Evolutionary conservation across 1,140 invertebrate genomes (phyloP).

Genomic region (Lepidurus apus): DNA sequence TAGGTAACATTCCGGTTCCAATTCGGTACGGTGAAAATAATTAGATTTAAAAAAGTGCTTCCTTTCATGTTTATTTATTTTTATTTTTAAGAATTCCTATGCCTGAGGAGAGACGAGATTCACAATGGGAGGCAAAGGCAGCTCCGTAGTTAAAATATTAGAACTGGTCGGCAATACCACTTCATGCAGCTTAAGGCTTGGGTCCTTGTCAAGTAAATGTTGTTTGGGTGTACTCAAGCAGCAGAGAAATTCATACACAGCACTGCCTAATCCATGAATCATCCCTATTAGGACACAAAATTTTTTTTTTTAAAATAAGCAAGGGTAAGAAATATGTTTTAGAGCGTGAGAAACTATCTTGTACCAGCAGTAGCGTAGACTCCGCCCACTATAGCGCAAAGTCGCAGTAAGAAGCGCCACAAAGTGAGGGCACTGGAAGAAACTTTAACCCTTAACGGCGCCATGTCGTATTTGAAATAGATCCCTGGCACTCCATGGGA

Average conservation of each 20-base stretch:
- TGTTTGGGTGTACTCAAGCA: background rate
- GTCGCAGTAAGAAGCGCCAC: slow-evolving; percentile 71
- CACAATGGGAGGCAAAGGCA: background rate
- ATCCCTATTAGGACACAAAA: background rate
- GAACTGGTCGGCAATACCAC: background rate
- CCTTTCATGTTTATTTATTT: background rate
- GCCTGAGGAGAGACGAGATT: background rate
- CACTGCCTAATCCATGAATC: background rate
- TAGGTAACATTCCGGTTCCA: no score
- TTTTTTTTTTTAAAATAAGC: background rate
- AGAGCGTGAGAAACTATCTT: no score
- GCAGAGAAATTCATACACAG: background rate
- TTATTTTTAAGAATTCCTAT: background rate
- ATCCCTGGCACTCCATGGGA: slow-evolving; percentile 89
- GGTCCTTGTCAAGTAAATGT: background rate
- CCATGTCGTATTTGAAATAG: slow-evolving; percentile 64
- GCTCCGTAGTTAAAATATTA: background rate
- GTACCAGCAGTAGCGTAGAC: slow-evolving; percentile 77
- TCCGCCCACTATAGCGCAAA: slow-evolving; percentile 85
- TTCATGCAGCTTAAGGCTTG: background rate
- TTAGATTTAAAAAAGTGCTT: background rate
- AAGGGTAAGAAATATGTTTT: background rate
- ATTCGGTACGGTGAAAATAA: no score
- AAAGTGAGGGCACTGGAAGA: slow-evolving; percentile 51
- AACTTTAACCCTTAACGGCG: slow-evolving; percentile 32